These are phyloP conservation scores for Philonicus albiceps DNA, from an alignment of 2,888 invertebrate species.

Conservation along the genomic window DNA sequence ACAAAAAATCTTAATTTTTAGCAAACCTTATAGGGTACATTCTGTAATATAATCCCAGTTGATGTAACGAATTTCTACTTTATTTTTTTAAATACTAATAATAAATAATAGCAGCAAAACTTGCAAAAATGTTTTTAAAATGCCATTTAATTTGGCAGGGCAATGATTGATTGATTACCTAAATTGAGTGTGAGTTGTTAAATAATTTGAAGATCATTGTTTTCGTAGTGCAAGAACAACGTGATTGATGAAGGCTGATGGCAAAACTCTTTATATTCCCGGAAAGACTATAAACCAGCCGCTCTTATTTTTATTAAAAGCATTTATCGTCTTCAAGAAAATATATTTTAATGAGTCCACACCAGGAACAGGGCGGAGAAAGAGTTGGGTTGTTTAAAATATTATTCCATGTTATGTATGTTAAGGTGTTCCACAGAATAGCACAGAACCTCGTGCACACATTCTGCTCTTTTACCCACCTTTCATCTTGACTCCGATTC, in stretches of 20 bases:
- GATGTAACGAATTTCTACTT: no score
- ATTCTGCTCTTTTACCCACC: slow-evolving; percentile 5
- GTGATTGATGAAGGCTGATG: neutral
- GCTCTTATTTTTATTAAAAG: neutral
- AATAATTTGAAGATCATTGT: neutral
- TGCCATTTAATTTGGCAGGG: neutral
- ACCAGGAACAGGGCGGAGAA: neutral
- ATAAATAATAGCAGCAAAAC: neutral
- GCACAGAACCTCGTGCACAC: neutral
- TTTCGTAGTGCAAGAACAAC: neutral
- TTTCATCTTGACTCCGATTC: slow-evolving; percentile 20
- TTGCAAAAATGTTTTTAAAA: neutral
- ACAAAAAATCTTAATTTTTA: no score
- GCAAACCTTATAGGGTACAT: no score
- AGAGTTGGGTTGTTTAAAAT: neutral
- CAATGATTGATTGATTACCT: neutral
- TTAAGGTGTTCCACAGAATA: slow-evolving; percentile 21
- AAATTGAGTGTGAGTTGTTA: neutral
- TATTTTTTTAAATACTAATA: neutral
- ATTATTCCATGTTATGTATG: slow-evolving; percentile 21
- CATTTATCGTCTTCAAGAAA: neutral
- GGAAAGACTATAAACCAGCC: neutral
- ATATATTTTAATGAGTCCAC: neutral
- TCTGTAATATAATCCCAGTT: no score
- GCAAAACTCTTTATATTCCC: neutral